phyloP scores from a whole-genome alignment of 2,113 vertebrate species.

The Meriones unguiculatus region DNA sequence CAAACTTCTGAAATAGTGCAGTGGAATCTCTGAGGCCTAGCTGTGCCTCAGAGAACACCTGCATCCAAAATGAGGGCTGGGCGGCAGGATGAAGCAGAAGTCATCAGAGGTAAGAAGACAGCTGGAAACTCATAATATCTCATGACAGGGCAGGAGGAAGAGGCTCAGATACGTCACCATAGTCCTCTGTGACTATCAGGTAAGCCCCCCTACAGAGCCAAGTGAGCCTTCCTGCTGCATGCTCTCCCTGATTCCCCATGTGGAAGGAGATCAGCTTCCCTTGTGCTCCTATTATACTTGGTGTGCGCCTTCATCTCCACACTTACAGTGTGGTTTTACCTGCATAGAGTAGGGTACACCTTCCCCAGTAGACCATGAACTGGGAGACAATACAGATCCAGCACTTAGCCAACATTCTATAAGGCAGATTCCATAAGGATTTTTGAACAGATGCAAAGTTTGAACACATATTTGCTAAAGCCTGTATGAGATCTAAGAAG shows the following conservation, averaged over 20 bases:
- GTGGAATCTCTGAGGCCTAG: no score
- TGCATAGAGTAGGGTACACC: background rate
- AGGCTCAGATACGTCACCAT: background rate
- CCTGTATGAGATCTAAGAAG: background rate
- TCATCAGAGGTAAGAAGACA: background rate
- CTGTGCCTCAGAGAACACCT: background rate
- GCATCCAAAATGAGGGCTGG: background rate
- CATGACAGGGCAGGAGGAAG: no score
- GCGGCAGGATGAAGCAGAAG: background rate
- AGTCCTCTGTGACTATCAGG: background rate
- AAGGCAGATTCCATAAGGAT: background rate
- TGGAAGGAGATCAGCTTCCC: background rate
- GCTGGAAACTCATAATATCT: background rate
- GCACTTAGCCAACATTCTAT: background rate
- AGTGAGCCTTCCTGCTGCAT: background rate
- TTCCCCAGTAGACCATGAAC: background rate
- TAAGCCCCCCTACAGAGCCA: background rate
- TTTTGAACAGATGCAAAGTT: background rate
- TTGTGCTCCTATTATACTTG: background rate
- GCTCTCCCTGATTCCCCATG: background rate
- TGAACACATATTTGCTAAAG: background rate
- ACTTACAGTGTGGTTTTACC: background rate
- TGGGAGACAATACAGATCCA: background rate
- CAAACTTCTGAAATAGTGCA: background rate
- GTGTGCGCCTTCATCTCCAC: background rate